Evolutionary conservation across 1,140 invertebrate species (phyloP), one percentile per base, ranked within the genome.

Genomic region (Eumeta japonica): DNA sequence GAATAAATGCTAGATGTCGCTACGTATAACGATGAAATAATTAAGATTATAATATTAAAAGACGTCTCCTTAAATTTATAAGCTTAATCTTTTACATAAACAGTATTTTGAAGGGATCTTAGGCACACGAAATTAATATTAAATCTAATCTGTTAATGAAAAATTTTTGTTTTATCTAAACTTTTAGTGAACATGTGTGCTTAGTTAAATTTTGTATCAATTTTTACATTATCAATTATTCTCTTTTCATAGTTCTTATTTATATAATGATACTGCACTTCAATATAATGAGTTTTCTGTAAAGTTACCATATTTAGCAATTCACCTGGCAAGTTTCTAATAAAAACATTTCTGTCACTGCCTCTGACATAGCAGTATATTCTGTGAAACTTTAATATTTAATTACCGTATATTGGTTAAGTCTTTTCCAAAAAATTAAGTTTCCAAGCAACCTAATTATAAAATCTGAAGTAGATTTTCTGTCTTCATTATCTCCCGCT

Each of bases 391-490:
- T 56, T 33, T 50, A 60, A 39, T 33, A 51, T 39, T 52, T 62
- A 24, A 51, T 52, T 28, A 59, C 55, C 24, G 28, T 41, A 41
- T 14, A 53, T 51, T 57, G 55, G 50, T 66, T 59, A 33, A 31
- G 39, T 35, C 51, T 41, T 56, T 56, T 58, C 58, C 61, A 70
- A 37, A 41, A 58, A 37, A 65, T 53, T 38, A 48, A 28, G 43
- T 57, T 67, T 43, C 46, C 49, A 52, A 45, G 54, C 4, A 54
- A 52, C 46, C 49, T 56, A 39, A 59, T 54, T n/a, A 63, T 29
- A 57, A 50, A 57, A 39, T 58, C 58, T 14, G 56, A 43, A 16
- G 59, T 65, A 34, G 53, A 67, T 38, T 65, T 65, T 41, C 59
- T 48, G 47, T 67, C 55, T 9, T 50, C 12, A 48, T 45, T 56